Base-by-base conservation (phyloP, 1,140 invertebrate genomes). In the Saccostrea cuccullata region DNA sequence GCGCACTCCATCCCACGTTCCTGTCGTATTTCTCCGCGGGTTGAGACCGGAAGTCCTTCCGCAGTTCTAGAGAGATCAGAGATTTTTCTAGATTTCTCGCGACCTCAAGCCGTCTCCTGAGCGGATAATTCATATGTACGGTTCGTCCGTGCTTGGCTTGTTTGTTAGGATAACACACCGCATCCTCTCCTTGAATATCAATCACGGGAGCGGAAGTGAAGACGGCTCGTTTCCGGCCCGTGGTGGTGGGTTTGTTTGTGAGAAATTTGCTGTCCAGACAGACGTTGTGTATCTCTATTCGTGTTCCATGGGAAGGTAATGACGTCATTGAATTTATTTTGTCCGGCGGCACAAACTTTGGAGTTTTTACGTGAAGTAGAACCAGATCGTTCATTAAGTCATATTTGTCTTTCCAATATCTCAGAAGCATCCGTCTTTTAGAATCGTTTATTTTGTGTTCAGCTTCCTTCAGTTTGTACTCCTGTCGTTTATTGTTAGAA, bases 351-450 rank as follows among this genome's bases (percentile, higher is more conserved):
- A 77, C 40, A 26, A 73, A 82, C 15, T 30, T 9, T 2, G 88
- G 70, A 30, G 88, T 90, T 70, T 86, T 88, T 0, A 90, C 89
- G 47, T 90, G 87, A 30, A 90, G 55, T 30, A 86, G 30, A 23
- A 90, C 88, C 15, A 90, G 26, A 12, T 90, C 89, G 60, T 90
- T 86, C 55, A 90, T 58, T 11, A 90, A 58, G 58, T 90, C 88
- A 58, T 82, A 88, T 26, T 90, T 90, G 26, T 88, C 86, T 26
- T 90, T 88, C 89, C 89, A 90, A 26, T 87, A 85, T 36, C 77
- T 82, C 17, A 82, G 67, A 1, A 90, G 73, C 36, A 60, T 86
- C n/a, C 86, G 86, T 36, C 64, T 84, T n/a, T 88, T 87, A 5
- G 64, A 82, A 70, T 82, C 86, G 11, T 90, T 87, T 8, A 90